Conservation (phyloP, 2,113 vertebrate genomes). For the Anolis sagrei region DNA sequence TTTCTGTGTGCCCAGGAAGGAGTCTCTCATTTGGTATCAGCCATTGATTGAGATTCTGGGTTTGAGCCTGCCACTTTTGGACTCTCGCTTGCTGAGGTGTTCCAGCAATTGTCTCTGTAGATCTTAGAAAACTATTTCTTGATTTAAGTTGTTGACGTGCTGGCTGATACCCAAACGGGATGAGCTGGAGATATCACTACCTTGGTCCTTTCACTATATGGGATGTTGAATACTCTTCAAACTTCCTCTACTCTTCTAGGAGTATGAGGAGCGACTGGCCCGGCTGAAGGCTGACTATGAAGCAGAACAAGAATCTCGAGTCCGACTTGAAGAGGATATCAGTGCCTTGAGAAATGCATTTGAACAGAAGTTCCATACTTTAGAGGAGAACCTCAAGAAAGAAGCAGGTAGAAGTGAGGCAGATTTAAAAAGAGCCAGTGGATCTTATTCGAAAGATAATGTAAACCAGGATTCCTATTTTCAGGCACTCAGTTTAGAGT, state of each 20-base stretch:
- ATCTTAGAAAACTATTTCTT: no score
- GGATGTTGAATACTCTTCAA: not conserved
- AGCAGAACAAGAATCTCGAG: slow-evolving; percentile 83
- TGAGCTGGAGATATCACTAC: no score
- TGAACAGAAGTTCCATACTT: slow-evolving; percentile 76
- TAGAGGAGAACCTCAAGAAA: slow-evolving; percentile 75
- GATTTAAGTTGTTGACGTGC: no score
- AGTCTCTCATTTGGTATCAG: no score
- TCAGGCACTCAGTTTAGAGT: not conserved
- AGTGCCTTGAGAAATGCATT: slow-evolving; percentile 80
- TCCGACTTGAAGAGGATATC: slow-evolving; percentile 85
- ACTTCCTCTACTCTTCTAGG: slow-evolving; percentile 72
- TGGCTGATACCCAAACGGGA: no score
- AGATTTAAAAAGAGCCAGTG: not conserved
- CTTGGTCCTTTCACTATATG: no score
- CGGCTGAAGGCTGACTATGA: slow-evolving; percentile 83
- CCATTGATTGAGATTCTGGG: no score
- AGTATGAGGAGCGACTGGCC: slow-evolving; percentile 84
- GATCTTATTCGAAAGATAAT: not conserved
- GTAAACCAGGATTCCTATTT: not conserved
- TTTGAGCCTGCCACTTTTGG: no score
- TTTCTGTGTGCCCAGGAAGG: no score
- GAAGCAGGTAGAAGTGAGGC: slow-evolving; percentile 50
- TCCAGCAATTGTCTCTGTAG: no score
- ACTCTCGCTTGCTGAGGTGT: no score